A percentile compares a stretch with the other conserved stretches of the same genome.
Conservation (phyloP, 2,797 vertebrate species). For the Anolis apletophallus region DNA sequence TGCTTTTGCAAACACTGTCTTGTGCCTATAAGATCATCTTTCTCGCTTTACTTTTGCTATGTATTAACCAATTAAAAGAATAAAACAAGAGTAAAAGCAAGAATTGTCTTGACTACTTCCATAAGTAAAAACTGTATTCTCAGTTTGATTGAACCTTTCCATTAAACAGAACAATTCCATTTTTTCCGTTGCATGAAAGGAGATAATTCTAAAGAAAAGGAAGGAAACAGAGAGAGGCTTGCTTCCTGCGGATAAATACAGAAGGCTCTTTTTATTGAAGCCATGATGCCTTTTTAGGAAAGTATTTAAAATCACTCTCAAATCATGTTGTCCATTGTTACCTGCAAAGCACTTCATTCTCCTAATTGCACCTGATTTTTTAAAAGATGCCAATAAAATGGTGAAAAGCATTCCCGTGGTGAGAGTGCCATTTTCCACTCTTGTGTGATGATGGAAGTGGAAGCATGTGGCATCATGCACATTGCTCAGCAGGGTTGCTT, state of each 20-base stretch:
- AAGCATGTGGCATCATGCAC: conserved; percentile 45
- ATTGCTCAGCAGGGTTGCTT: conserved; percentile 42
- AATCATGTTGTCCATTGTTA: neutral
- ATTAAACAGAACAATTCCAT: neutral
- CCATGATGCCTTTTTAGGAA: neutral
- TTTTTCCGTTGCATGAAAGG: neutral
- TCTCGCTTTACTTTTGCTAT: neutral
- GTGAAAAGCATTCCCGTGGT: conserved; percentile 36
- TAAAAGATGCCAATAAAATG: conserved; percentile 14
- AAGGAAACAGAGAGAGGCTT: neutral
- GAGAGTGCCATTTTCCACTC: conserved; percentile 46
- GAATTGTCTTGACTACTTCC: too few relatives aligned
- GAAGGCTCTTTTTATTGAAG: conserved; percentile 5
- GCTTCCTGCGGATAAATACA: conserved; percentile 10
- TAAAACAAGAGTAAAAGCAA: neutral
- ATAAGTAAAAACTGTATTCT: too few relatives aligned
- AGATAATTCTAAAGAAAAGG: neutral
- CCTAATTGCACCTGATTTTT: conserved; percentile 30
- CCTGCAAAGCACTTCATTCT: neutral
- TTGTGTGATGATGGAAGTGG: conserved; percentile 45
- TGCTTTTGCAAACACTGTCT: neutral
- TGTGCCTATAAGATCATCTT: neutral
- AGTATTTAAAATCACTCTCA: conserved; percentile 9
- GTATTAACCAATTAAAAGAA: neutral
- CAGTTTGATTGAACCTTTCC: neutral